A percentile compares a stretch with the other conserved stretches of the same genome.
phyloP scores from a whole-genome alignment of 2,113 vertebrate genomes.

The Coregonus clupeaformis region DNA sequence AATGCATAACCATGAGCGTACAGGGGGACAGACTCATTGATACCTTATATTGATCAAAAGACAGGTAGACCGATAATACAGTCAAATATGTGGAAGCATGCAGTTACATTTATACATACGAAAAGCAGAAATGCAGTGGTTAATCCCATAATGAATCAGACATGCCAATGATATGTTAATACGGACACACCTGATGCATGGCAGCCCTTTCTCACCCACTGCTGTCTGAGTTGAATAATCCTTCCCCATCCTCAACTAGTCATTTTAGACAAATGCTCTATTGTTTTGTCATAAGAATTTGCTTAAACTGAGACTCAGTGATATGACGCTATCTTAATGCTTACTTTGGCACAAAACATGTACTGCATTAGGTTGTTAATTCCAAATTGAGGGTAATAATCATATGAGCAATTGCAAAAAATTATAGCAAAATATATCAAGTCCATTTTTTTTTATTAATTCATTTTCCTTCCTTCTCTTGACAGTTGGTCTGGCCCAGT shows the following conservation, averaged over 20 bases:
- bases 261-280: not conserved
- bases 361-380: too few relatives aligned
- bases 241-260: constrained; percentile 5
- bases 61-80: not conserved
- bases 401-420: not conserved
- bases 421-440: not conserved
- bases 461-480: constrained; percentile 9
- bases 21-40: not conserved
- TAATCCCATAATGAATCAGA: not conserved
- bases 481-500: constrained; percentile 11
- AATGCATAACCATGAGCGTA: not conserved
- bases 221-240: not conserved
- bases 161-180: not conserved
- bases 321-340: too few relatives aligned
- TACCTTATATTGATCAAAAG: not conserved
- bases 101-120: not conserved
- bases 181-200: not conserved
- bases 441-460: not conserved
- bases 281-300: too few relatives aligned
- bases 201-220: not conserved
- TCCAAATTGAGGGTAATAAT: too few relatives aligned
- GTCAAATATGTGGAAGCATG: not conserved
- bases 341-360: too few relatives aligned
- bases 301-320: too few relatives aligned
- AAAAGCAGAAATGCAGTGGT: not conserved